These are phyloP conservation scores for Cairina moschata DNA, from an alignment of 2,113 vertebrate genomes.

Conservation along the genomic window DNA sequence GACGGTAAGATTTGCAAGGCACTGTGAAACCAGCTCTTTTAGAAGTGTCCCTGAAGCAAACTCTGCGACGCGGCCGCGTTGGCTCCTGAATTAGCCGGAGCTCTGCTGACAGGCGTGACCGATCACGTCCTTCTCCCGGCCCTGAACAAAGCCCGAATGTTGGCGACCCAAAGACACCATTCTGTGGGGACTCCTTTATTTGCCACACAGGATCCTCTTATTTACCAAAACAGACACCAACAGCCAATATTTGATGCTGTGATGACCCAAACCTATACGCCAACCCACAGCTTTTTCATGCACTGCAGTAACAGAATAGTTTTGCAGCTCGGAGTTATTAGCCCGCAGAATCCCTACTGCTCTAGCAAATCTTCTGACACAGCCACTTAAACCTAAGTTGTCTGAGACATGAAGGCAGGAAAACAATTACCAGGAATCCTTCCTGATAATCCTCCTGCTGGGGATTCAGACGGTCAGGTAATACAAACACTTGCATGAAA, in stretches of 20 bases:
- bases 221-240: constrained; percentile 26
- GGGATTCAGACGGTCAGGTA: not conserved
- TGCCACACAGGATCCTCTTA: constrained; percentile 36
- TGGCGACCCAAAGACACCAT: constrained; percentile 52
- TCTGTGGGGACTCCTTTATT: constrained; percentile 55
- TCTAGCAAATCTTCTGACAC: not conserved
- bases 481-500: not conserved
- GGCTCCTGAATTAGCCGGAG: not conserved
- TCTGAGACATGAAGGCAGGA: not conserved
- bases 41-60: not conserved
- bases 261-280: not conserved
- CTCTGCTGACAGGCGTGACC: constrained; percentile 37
- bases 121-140: constrained; percentile 25
- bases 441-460: not conserved
- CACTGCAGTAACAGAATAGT: not conserved
- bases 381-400: not conserved
- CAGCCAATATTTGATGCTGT: not conserved
- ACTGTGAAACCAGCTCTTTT: not conserved
- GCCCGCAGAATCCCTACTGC: not conserved
- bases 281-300: not conserved
- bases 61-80: rapidly evolving
- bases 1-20: not conserved
- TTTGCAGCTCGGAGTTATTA: rapidly evolving
- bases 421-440: constrained; percentile 22
- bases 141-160: constrained; percentile 72